Conservation (phyloP, 2,113 vertebrate species). For the Trichomycterus rosablanca region DNA sequence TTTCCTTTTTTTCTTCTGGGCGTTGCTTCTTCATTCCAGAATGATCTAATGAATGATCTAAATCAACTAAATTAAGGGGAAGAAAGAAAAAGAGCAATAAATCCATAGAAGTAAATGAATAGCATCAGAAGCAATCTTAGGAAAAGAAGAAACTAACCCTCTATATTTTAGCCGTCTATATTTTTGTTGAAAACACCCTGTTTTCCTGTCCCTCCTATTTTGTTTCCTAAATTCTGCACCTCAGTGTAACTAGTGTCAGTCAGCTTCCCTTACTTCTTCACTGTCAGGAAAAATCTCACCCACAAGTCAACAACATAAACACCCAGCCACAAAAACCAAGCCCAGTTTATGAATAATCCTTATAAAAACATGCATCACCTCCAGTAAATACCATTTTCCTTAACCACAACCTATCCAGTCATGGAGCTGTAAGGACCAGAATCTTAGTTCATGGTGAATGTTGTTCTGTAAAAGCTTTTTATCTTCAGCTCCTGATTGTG, state of each 20-base stretch:
- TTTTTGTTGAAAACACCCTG: constrained; percentile 8
- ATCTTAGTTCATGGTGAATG: too few species aligned
- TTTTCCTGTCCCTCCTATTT: constrained; percentile 5
- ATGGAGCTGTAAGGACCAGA: too few species aligned
- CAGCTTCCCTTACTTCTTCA: neutral
- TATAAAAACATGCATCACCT: neutral
- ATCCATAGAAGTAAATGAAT: neutral
- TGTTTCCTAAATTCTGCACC: neutral
- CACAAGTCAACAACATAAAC: neutral
- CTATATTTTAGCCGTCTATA: too few species aligned
- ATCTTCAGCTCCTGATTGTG: too few species aligned
- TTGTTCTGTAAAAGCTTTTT: too few species aligned
- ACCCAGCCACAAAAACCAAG: neutral
- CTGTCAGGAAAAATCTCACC: neutral
- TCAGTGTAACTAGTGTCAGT: neutral
- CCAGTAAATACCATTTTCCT: too few species aligned
- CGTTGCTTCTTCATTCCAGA: constrained; percentile 14
- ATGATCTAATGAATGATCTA: neutral
- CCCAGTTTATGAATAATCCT: neutral
- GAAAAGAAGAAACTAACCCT: too few species aligned
- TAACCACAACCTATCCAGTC: too few species aligned
- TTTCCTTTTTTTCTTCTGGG: neutral
- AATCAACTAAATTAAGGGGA: too few species aligned
- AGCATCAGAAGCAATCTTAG: neutral
- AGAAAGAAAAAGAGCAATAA: neutral